Evolutionary conservation across 2,113 vertebrate genomes (phyloP), one percentile per base, ranked within the genome.

Genomic region (Platichthys flesus): DNA sequence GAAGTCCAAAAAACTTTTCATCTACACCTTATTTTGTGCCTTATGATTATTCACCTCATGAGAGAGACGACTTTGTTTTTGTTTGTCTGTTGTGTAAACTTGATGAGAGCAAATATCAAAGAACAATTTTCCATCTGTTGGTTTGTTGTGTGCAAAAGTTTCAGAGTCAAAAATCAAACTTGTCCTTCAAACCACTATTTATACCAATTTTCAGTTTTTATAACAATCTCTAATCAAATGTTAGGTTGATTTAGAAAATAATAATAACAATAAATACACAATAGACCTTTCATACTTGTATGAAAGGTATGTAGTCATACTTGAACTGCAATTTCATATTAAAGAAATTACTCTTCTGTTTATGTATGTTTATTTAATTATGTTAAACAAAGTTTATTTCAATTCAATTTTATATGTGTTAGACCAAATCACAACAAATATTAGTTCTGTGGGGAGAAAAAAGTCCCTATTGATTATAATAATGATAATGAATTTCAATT

Each of bases 51-150:
- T 75, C 8, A 40, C 57, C 1, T 67, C 54, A 16, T n/a, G 9
- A 55, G 14, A 65, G 62, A 70, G 2, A 49, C 1, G 4, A 35
- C 9, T 51, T 13, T 51, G 47, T 51, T 23, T 23, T 23, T 23
- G 23, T 23, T 23, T 49, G 5, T 49, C 42, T 49, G 54, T 51
- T 66, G 8, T 79, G 10, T 49, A 42, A 58, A 63, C 12, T 20
- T 69, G 28, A 73, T 73, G 28, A 42, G 6, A 79, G 14, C 63
- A 71, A 79, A 84, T 15, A 52, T 6, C 1, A 49, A 15, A 45
- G 21, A 23, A 5, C 40, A 3, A 5, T 55, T 26, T 21, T 45
- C 35, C 26, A 16, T 4, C 15, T 12, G 24, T 13, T 28, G 1
- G 45, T 49, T 18, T 49, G 45, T 49, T 49, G 40, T 12, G 40